A percentile compares a stretch with the other conserved stretches of the same genome.
These are phyloP conservation scores for Chorisops tibialis DNA, from an alignment of 2,888 invertebrate species.

Conservation along the genomic window DNA sequence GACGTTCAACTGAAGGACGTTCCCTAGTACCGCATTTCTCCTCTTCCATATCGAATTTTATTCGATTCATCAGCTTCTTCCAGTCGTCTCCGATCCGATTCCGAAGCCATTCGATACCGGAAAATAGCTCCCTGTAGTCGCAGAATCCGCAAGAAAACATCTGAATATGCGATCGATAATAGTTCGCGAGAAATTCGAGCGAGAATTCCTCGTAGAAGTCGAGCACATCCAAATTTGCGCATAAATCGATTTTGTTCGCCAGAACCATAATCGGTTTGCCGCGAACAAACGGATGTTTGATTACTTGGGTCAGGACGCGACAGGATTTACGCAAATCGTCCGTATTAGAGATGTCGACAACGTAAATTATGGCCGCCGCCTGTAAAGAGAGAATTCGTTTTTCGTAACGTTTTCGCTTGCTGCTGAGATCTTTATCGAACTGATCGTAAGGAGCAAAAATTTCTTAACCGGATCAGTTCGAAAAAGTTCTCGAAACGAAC, in stretches of 20 bases:
- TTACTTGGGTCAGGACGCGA: constrained; percentile 37
- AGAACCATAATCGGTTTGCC: constrained; percentile 46
- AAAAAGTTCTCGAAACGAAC: too few species aligned
- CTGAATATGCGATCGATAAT: constrained; percentile 33
- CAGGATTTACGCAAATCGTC: constrained; percentile 41
- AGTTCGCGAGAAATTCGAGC: constrained; percentile 41
- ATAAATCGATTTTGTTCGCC: constrained; percentile 41
- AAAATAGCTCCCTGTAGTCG: constrained; percentile 7
- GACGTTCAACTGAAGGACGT: too few species aligned
- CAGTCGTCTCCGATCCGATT: constrained; percentile 36
- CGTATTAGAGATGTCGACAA: constrained; percentile 46
- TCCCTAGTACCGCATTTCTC: not conserved
- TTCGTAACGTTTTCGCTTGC: too few species aligned
- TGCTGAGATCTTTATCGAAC: too few species aligned
- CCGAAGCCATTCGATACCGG: constrained; percentile 38
- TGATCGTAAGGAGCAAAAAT: too few species aligned
- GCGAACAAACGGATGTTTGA: constrained; percentile 40
- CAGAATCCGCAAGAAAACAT: constrained; percentile 10
- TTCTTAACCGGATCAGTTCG: too few species aligned
- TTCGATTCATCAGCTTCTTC: constrained; percentile 36
- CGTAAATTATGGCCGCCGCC: constrained; percentile 43
- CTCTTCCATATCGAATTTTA: constrained; percentile 38
- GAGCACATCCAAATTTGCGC: constrained; percentile 42
- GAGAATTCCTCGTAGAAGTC: constrained; percentile 46
- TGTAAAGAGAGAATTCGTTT: too few species aligned